phyloP scores from a whole-genome alignment of 2,113 vertebrate species.

The Mastomys coucha region DNA sequence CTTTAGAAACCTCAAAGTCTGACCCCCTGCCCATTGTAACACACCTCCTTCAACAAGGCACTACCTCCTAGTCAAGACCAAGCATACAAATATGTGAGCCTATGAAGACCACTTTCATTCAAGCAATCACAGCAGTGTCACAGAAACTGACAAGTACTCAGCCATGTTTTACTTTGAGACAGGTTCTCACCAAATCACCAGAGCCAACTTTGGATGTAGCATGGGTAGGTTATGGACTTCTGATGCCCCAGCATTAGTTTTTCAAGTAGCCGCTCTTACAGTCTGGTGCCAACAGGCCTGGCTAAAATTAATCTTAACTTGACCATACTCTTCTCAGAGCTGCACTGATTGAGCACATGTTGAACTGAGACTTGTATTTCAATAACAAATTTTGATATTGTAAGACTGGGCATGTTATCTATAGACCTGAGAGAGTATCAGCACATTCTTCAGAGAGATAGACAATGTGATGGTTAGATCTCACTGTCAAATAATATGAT shows the following conservation, averaged over 20 bases:
- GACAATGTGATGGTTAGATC: neutral
- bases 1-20: neutral
- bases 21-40: neutral
- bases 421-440: neutral
- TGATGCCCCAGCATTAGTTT: neutral
- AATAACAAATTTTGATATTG: neutral
- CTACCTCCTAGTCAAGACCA: neutral
- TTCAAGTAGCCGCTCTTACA: neutral
- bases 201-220: neutral
- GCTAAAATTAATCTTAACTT: neutral
- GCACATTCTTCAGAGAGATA: neutral
- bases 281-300: neutral
- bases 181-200: neutral
- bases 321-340: slow-evolving; percentile 21
- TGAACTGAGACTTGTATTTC: neutral
- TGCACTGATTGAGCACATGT: neutral
- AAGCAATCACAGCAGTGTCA: neutral
- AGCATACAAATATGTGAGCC: neutral
- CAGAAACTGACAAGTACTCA: neutral
- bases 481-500: neutral
- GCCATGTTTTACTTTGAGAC: neutral
- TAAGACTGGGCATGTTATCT: neutral
- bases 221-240: neutral
- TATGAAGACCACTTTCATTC: neutral
- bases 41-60: neutral